Base-by-base conservation (phyloP, 1,140 invertebrate species). In the Tachypleus tridentatus region DNA sequence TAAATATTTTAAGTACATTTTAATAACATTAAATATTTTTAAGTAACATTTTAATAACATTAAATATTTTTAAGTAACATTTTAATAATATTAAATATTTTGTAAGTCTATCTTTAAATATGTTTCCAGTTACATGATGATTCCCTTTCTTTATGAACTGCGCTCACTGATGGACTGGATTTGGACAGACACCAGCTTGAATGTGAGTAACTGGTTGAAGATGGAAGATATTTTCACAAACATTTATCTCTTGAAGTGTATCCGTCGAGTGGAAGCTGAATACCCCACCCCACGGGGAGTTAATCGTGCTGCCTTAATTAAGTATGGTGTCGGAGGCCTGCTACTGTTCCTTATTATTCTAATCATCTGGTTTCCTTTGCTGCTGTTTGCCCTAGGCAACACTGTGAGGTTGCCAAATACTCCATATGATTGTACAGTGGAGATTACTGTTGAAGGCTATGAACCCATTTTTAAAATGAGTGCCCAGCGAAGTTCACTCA, bases 161-260 rank as follows among this genome's bases (percentile, higher is more conserved):
- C 83, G 97, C 60, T 90, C 93, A 2, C 82, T 97, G 0, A 97
- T 98, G 87, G 97, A 99, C 77, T 99, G 97, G 93, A 95, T 98
- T 73, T 98, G 94, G 92, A 98, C 96, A 0, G 93, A 98, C 73
- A 98, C 96, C 0, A 96, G 93, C 1, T 94, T 99, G 88, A 90
- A 92, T 1, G 82, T 99, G 51, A 91, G 91, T 74, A 93, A 97
- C 77, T 99, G 96, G 93, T 85, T 99, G 11, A 97, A 98, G 79
- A 94, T 99, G 91, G 97, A 99, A 78, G 95, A 98, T 77, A 97
- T 98, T 67, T 98, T 97, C 77, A 88, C 92, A 2, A 91, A 92
- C 74, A 90, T 98, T 60, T 98, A 94, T 78, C 84, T 93, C 67
- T 81, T 97, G 2, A 97, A 97, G 86, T 98, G 95, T 76, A 87